Base-by-base conservation (phyloP, 2,888 invertebrate species). In the Bruchidius siliquastri region DNA sequence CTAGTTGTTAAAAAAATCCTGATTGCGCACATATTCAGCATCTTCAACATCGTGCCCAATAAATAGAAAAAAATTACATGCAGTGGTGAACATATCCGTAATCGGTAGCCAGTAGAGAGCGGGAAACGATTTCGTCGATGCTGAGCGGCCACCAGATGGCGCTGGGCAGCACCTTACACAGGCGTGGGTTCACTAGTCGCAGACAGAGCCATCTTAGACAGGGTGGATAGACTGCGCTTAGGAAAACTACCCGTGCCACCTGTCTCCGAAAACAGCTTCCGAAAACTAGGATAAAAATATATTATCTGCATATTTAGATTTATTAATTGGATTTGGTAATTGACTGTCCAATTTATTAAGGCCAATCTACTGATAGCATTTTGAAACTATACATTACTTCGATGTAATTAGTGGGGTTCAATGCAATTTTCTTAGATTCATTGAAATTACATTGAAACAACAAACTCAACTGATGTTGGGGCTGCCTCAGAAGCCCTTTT, bases 181-280 rank as follows among this genome's bases (percentile, higher is more conserved):
- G 85, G 84, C 75, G 86, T 81, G 75, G 85, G 85, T 74, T 86
- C 86, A 76, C 77, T 81, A 81, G 85, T 85, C 77, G 87, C 85
- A 74, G 86, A 86, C 77, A 87, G 81, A 82, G 94, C 91, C 92
- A 93, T 92, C 89, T 93, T 94, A 83, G 92, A 92, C 82, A 94
- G 89, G 84, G 94, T 91, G 83, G 94, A 93, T 84, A 94, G 89
- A 88, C 93, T 92, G 87, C 93, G 92, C 83, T 94, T 91, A 84
- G 94, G 93, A 90, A 94, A 94, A 84, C 91, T 91, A 83, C 92
- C 90, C 86, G 91, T 90, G 87, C 90, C 89, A 87, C 90, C 89
- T 87, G 91, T 90, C 87, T 95, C 95, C 87, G 93, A 93, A 90
- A 96, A 95, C 87, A 96, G 90, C 89, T 95, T 94, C 86, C 95